Evolutionary conservation across 2,113 vertebrate species (phyloP), one percentile per base, ranked within the genome.

Genomic region (Cynoglossus semilaevis): DNA sequence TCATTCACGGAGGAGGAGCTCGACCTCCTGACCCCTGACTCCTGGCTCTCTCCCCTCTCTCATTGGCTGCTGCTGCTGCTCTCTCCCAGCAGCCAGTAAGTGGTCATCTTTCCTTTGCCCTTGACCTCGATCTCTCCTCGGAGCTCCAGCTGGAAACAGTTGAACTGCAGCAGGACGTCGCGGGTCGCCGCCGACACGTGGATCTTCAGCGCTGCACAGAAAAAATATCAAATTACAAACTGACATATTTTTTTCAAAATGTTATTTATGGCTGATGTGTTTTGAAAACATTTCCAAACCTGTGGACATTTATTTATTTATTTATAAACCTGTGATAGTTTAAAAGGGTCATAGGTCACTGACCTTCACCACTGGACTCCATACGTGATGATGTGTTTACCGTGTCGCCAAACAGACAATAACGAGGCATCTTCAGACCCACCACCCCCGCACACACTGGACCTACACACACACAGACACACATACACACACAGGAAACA

Each of bases 321-420:
- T n/a, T n/a, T n/a, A n/a, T n/a, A n/a, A n/a, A n/a, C n/a, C 22
- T 4, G 22, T 29, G 22, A 29, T 29, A 29, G 22, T 29, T 29
- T 6, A 29, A 6, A 6, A 29, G 22, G n/a, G n/a, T n/a, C n/a
- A n/a, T n/a, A n/a, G n/a, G 22, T 4, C 22, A 6, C 49, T 51
- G 81, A 97, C 94, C 91, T 92, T 95, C 93, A 1, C 94, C 94
- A 0, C 88, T 94, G 22, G 94, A 95, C 76, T 96, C 94, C 95
- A 97, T 96, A 7, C 95, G 91, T 0, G 95, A 97, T 7, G 95
- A 94, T 0, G 95, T 97, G 88, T 97, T 97, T 51, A 97, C 95
- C 0, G 95, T 97, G 80, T 97, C 95, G 1, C 95, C 95, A 12
- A 97, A 97, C 47, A 97, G 90, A 76, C 95, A 97, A 72, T 94